Evolutionary conservation across 1,140 invertebrate species (phyloP).

Genomic region (Sitobion miscanthi): DNA sequence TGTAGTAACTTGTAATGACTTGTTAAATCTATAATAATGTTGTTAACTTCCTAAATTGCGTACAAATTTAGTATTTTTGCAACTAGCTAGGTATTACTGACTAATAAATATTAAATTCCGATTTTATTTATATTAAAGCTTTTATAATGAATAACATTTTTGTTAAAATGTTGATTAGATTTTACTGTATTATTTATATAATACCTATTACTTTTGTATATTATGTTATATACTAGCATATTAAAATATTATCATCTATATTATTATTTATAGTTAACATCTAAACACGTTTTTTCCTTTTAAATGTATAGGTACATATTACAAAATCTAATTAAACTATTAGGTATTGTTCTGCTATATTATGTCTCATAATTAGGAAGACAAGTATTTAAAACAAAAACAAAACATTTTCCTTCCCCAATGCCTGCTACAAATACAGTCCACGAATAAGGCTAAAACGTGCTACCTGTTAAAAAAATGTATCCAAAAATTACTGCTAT

Average conservation of each 20-base stretch:
- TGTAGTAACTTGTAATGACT: not conserved
- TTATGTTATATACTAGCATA: not conserved
- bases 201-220: not conserved
- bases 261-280: not conserved
- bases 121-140: not conserved
- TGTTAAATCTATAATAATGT: not conserved
- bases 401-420: too few relatives aligned
- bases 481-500: not conserved
- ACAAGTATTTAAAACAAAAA: too few relatives aligned
- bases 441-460: too few relatives aligned
- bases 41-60: not conserved
- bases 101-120: not conserved
- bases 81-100: not conserved
- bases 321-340: not conserved
- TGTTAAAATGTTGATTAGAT: not conserved
- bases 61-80: not conserved
- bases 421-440: too few relatives aligned
- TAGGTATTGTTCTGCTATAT: not conserved
- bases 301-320: too few relatives aligned
- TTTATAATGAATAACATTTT: not conserved
- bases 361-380: too few relatives aligned
- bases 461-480: not conserved
- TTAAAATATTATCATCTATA: not conserved
- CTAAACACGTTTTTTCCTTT: too few relatives aligned
- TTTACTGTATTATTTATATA: not conserved